A percentile compares a stretch with the other conserved stretches of the same genome.
These are phyloP conservation scores for Argyresthia goedartella DNA, from an alignment of 2,888 invertebrate species.

Conservation along the genomic window DNA sequence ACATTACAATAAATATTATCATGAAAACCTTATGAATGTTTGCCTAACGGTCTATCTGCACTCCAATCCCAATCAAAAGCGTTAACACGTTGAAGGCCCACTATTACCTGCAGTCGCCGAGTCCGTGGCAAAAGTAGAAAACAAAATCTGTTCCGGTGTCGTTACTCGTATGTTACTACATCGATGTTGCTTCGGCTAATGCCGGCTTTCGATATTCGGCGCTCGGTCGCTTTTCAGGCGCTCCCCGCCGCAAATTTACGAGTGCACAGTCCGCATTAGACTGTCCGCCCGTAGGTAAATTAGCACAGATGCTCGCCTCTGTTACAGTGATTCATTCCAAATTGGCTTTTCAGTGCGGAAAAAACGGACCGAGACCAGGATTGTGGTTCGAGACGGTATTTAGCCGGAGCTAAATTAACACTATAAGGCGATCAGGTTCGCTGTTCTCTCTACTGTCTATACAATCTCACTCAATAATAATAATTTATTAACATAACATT, in stretches of 20 bases:
- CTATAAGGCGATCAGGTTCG: slow-evolving; percentile 52
- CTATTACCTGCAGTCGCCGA: not conserved
- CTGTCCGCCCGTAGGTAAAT: slow-evolving; percentile 70
- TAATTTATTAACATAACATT: not conserved
- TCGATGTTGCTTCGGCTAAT: slow-evolving; percentile 29
- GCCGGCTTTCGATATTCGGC: slow-evolving; percentile 69
- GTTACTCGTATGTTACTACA: not conserved
- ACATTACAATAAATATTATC: no score
- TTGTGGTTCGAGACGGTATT: slow-evolving; percentile 41
- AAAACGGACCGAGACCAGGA: slow-evolving; percentile 38
- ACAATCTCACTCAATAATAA: not conserved
- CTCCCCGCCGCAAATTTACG: slow-evolving; percentile 44
- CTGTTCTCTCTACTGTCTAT: slow-evolving; percentile 14
- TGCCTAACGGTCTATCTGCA: no score
- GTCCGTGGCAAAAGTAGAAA: not conserved
- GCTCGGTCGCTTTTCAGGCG: slow-evolving; percentile 53
- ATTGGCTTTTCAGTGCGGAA: slow-evolving; percentile 66
- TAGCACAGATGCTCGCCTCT: slow-evolving; percentile 69
- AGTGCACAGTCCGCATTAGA: slow-evolving; percentile 63
- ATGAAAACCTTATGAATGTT: not conserved
- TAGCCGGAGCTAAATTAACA: slow-evolving; percentile 46
- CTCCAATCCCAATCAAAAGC: no score
- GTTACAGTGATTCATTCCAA: slow-evolving; percentile 70
- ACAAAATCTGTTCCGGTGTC: not conserved
- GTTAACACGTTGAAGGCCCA: not conserved